Evolutionary conservation across 2,888 invertebrate genomes (phyloP), one percentile per base, ranked within the genome.

Genomic region (Torymus auratus): DNA sequence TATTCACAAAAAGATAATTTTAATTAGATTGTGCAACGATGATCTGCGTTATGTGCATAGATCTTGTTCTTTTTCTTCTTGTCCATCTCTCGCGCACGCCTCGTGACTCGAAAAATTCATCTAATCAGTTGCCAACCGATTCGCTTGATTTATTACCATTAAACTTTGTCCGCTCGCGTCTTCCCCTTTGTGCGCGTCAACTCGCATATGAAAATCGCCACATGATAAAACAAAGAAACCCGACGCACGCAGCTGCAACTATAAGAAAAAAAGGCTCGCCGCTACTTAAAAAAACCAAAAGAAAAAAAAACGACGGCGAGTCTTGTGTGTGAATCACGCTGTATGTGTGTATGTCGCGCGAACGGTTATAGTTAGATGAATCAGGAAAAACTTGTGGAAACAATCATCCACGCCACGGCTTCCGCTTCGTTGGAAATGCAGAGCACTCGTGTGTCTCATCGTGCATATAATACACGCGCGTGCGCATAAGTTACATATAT

Each of bases 371-470:
- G 53, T 55, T 60, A 58, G 78, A 67, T 78, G 78, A 78, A 78
- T 78, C 78, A 78, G 67, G 67, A 68, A 72, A 71, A 61, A 56
- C 65, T 67, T 28, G 61, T 67, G 67, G 67, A 72, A 78, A 71
- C 52, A 56, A 65, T 58, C 50, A 14, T 3, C 14, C 5, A 7
- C 41, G 7, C 14, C 15, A 7, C 20, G 4, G 20, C 72, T 52
- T 72, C 67, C 72, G 60, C 20, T 28, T 20, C 13, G 28, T 15
- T 62, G 55, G 12, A 15, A 75, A 50, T 55, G 52, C 28, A 55
- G 7, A 1, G 41, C 41, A 41, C 41, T 41, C 7, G 41, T 41
- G 1, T 41, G 41, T 41, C 41, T 41, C 41, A 41, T 41, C 7
- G 41, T 7, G 41, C 7, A 41, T 41, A 20, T 41, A 20, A 41